A percentile compares a stretch with the other conserved stretches of the same genome.
Conservation (phyloP, 2,113 vertebrate species). For the Microtus montanus region DNA sequence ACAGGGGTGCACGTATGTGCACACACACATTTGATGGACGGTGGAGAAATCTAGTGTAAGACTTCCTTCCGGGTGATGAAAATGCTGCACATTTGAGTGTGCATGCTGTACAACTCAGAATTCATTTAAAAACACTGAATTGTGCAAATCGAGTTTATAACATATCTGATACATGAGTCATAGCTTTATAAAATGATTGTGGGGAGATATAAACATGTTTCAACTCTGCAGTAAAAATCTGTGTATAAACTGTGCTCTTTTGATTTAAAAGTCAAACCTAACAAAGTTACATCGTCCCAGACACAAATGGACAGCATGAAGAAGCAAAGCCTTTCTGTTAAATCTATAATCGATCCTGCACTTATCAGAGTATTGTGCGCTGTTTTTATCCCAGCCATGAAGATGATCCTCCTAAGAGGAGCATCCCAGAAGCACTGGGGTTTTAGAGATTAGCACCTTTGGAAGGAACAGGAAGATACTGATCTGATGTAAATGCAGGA, state of each 20-base stretch:
- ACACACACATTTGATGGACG: background rate
- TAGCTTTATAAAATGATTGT: background rate
- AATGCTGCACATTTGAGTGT: background rate
- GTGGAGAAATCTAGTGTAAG: background rate
- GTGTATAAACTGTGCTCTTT: background rate
- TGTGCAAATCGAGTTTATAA: background rate
- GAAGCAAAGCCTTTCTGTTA: background rate
- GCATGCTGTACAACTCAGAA: background rate
- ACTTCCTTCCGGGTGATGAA: background rate
- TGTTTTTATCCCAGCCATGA: background rate
- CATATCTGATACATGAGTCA: background rate
- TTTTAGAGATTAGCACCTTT: background rate
- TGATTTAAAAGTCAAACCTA: background rate
- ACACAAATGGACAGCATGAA: background rate
- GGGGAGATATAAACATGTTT: background rate
- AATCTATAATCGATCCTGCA: background rate
- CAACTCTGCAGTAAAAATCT: background rate
- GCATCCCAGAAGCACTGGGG: background rate
- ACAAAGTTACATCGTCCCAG: background rate
- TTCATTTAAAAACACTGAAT: background rate
- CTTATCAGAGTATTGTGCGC: background rate
- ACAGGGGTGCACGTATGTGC: background rate
- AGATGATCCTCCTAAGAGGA: background rate
- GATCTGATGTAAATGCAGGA: background rate
- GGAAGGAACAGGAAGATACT: background rate